Evolutionary conservation across 1,140 invertebrate genomes (phyloP), one percentile per base, ranked within the genome.

Genomic region (Caenorhabditis inopinata): DNA sequence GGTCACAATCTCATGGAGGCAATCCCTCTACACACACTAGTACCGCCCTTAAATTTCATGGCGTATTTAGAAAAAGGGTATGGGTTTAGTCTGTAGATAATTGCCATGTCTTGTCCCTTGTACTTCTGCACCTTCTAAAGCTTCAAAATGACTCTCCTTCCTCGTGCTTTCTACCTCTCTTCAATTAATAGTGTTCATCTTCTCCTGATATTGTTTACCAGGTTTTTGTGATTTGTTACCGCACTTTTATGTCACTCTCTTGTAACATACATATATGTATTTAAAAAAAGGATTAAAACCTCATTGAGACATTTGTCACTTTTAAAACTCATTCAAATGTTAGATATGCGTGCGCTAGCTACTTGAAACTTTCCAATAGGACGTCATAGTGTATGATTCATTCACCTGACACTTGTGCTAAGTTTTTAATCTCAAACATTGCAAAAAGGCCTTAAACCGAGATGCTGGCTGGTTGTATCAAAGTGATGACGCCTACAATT

Each of bases 21-120:
- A 21, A 7, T 2, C 32, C 16, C 32, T 68, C 58, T 42, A n/a
- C 3, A 16, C 32, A 7, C 2, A 27, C n/a, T 9, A 1, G 11
- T 14, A 18, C n/a, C 32, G 25, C 32, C 32, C 58, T 38, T 68
- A 68, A 68, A 68, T 68, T 68, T 68, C 58, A 68, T 68, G 58
- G 27, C 35, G 16, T 12, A 32, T 42, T 5, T 42, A 42, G 5
- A 14, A 5, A 42, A 42, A 42, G 38, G 14, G 14, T 5, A 42
- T n/a, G 47, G 47, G 49, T 51, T 51, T 51, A 4, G 49, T 16
- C n/a, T n/a, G 38, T 7, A 68, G 58, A 68, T 68, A 68, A 68
- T 68, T 68, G 32, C 58, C 58, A 68, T 32, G 58, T 68, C 58
- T 58, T 25, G 6, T 68, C 25, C 9, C 16, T 68, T 68, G 32